Evolutionary conservation across 1,140 invertebrate genomes (phyloP).

Genomic region (Lucilia sericata): DNA sequence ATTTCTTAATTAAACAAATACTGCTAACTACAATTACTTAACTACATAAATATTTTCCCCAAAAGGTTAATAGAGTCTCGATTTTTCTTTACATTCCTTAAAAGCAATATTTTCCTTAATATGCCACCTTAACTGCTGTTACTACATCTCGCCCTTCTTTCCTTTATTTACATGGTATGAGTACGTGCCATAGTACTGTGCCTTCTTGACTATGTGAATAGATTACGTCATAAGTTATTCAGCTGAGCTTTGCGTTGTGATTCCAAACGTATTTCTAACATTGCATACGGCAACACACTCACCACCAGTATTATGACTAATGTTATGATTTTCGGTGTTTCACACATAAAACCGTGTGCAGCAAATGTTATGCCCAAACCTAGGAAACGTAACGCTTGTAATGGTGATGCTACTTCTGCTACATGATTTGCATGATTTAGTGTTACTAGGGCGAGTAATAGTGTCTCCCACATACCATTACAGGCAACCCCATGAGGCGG

Average conservation of each 20-base stretch:
- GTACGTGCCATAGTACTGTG: constrained; percentile 60
- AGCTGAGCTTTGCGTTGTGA: constrained; percentile 65
- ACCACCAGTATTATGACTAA: constrained; percentile 67
- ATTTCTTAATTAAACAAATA: background rate
- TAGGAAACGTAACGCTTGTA: constrained; percentile 61
- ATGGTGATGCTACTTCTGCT: constrained; percentile 56
- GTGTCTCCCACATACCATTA: constrained; percentile 78
- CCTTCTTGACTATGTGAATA: constrained; percentile 65
- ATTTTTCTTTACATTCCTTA: background rate
- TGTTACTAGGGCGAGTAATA: constrained; percentile 68
- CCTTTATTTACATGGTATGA: constrained; percentile 60
- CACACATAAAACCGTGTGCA: constrained; percentile 64
- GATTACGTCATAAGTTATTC: constrained; percentile 66
- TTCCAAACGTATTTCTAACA: constrained; percentile 67
- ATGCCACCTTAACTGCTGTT: background rate
- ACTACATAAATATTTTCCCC: too few species aligned
- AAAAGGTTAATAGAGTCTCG: too few species aligned
- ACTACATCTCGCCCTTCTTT: background rate
- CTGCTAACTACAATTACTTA: background rate
- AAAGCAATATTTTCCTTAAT: background rate
- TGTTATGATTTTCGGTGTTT: constrained; percentile 64
- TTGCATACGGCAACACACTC: constrained; percentile 67
- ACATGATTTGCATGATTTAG: constrained; percentile 60
- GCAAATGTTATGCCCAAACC: constrained; percentile 64
- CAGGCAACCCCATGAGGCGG: constrained; percentile 80